These are phyloP conservation scores for Capitella teleta DNA, from an alignment of 1,140 invertebrate species.

Conservation along the genomic window DNA sequence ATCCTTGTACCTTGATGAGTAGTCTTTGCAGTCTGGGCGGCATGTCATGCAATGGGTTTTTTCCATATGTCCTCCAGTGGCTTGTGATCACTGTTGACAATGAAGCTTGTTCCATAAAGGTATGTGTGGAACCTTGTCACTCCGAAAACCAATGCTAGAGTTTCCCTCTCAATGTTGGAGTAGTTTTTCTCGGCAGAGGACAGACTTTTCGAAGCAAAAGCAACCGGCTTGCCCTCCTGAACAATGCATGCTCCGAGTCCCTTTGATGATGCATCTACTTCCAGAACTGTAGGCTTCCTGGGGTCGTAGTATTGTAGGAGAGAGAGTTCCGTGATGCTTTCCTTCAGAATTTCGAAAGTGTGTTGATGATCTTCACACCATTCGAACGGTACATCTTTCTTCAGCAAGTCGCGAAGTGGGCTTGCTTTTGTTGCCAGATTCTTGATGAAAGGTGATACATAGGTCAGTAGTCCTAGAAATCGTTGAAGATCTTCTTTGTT, in stretches of 20 bases:
- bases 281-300: constrained; percentile 14
- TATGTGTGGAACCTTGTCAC: constrained; percentile 3
- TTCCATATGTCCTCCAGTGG: constrained; percentile 32
- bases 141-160: constrained; percentile 10
- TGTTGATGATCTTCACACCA: constrained; percentile 4
- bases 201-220: too few species aligned
- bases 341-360: constrained; percentile 16
- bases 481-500: constrained; percentile 14
- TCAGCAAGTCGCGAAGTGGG: constrained; percentile 3
- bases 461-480: constrained; percentile 19
- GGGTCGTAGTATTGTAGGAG: constrained; percentile 20
- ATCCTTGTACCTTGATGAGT: too few species aligned
- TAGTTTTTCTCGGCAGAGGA: constrained; percentile 10
- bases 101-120: constrained; percentile 7
- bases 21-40: too few species aligned
- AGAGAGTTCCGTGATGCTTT: constrained; percentile 12
- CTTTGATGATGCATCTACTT: constrained; percentile 19
- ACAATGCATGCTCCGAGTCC: constrained; percentile 40
- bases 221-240: constrained; percentile 32
- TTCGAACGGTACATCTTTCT: constrained; percentile 4
- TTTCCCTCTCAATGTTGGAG: constrained; percentile 10
- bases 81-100: constrained; percentile 12
- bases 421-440: constrained; percentile 5
- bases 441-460: constrained; percentile 15
- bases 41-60: too few species aligned